Evolutionary conservation across 2,888 invertebrate genomes (phyloP).

Genomic region (Steromphala cineraria): DNA sequence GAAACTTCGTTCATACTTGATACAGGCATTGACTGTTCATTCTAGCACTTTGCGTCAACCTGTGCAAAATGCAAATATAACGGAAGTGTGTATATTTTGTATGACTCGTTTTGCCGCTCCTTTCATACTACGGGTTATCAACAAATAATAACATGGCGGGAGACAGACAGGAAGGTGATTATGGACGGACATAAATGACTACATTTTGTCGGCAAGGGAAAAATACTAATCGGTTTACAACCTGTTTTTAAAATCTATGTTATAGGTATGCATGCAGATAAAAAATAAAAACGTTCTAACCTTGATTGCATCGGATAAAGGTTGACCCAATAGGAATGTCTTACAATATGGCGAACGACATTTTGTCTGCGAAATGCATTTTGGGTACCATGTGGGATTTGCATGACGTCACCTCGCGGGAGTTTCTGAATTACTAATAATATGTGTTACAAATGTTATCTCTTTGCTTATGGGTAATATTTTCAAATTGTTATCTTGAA

Average conservation of each 20-base stretch:
- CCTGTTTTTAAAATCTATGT: not conserved
- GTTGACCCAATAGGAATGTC: conserved; percentile 48
- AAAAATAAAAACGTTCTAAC: conserved; percentile 38
- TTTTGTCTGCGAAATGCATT: conserved; percentile 60
- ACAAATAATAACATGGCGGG: conserved; percentile 42
- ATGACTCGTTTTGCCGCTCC: conserved; percentile 7
- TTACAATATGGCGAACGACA: conserved; percentile 59
- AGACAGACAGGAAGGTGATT: conserved; percentile 27
- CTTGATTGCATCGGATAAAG: conserved; percentile 65
- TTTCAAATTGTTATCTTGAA: not conserved
- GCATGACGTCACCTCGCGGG: conserved; percentile 61
- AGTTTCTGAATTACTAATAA: conserved; percentile 21
- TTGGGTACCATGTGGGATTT: conserved; percentile 57
- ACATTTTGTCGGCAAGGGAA: not conserved
- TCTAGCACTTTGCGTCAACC: conserved; percentile 44
- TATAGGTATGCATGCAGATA: conserved; percentile 9
- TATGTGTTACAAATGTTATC: not conserved
- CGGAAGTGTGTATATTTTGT: conserved; percentile 19
- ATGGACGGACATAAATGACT: not conserved
- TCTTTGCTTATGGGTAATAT: not conserved
- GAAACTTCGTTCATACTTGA: conserved; percentile 73
- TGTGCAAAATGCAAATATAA: conserved; percentile 35
- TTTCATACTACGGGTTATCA: conserved; percentile 12
- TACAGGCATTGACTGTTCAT: conserved; percentile 67
- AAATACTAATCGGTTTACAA: conserved; percentile 10